phyloP scores from a whole-genome alignment of 2,888 invertebrate species.

The Chrysotoxum bicinctum region DNA sequence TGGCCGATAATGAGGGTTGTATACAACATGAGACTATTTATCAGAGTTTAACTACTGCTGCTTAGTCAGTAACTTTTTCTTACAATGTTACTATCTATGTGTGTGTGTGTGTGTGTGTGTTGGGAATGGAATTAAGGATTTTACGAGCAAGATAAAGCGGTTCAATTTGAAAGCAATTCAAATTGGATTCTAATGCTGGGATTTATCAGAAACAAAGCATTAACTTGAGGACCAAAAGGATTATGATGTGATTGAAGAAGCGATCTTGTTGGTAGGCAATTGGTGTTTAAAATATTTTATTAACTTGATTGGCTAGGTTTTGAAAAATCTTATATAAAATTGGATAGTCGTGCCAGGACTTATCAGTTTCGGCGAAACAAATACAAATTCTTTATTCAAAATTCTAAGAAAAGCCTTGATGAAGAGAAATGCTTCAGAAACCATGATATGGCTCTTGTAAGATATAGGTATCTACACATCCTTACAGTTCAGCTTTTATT shows the following conservation, averaged over 20 bases:
- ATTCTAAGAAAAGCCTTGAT: neutral
- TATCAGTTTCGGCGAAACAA: slow-evolving; percentile 25
- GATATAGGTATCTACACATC: too few relatives aligned
- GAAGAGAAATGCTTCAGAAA: neutral
- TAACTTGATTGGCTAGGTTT: too few relatives aligned
- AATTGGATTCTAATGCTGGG: neutral
- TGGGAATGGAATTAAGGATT: slow-evolving; percentile 20
- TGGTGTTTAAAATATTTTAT: too few relatives aligned
- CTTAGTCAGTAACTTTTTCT: slow-evolving; percentile 38
- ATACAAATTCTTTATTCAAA: slow-evolving; percentile 29
- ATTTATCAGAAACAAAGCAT: neutral
- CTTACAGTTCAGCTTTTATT: too few relatives aligned
- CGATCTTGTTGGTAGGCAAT: neutral
- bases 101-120: neutral
- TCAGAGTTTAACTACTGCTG: slow-evolving; percentile 45
- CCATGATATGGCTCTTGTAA: slow-evolving; percentile 34
- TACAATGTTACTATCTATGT: neutral
- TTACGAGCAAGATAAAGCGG: neutral
- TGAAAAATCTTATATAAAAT: slow-evolving; percentile 47
- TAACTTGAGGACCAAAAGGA: slow-evolving; percentile 6
- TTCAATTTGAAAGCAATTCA: slow-evolving; percentile 13
- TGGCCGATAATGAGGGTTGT: slow-evolving; percentile 52
- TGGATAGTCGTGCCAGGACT: too few relatives aligned
- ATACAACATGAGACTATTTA: slow-evolving; percentile 47
- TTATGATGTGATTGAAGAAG: neutral